phyloP scores from a whole-genome alignment of 2,113 vertebrate species.

The Chroicocephalus ridibundus region DNA sequence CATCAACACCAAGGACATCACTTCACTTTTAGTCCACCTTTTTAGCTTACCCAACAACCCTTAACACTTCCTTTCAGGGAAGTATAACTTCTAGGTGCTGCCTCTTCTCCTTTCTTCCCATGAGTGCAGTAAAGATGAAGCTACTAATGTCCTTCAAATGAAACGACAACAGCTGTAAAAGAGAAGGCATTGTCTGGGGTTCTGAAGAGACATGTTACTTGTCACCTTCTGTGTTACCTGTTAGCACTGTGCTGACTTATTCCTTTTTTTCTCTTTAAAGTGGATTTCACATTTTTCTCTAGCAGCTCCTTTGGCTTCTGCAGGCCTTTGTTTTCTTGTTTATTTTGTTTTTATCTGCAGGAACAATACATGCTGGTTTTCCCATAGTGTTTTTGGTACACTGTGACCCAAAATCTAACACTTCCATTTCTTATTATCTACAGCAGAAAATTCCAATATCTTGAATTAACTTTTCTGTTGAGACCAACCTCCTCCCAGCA shows the following conservation, averaged over 20 bases:
- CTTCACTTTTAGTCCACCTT: slow-evolving; percentile 30
- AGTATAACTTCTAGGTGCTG: not conserved
- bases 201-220: not conserved
- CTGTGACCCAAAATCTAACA: not conserved
- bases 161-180: slow-evolving; percentile 15
- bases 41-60: slow-evolving; percentile 11
- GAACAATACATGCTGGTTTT: not conserved
- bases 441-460: not conserved
- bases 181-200: not conserved
- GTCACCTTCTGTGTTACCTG: not conserved
- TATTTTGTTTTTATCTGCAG: not conserved
- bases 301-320: not conserved
- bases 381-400: not conserved
- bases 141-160: slow-evolving; percentile 27
- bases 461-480: not conserved
- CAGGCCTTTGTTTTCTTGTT: not conserved
- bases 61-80: slow-evolving; percentile 21
- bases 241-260: not conserved
- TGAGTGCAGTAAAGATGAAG: not conserved
- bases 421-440: not conserved
- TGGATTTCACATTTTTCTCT: not conserved
- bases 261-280: not conserved
- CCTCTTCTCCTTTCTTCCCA: slow-evolving; percentile 29
- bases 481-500: not conserved
- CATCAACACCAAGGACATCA: slow-evolving; percentile 40